phyloP scores from a whole-genome alignment of 2,888 invertebrate genomes.

The Aproaerema taeniolella region DNA sequence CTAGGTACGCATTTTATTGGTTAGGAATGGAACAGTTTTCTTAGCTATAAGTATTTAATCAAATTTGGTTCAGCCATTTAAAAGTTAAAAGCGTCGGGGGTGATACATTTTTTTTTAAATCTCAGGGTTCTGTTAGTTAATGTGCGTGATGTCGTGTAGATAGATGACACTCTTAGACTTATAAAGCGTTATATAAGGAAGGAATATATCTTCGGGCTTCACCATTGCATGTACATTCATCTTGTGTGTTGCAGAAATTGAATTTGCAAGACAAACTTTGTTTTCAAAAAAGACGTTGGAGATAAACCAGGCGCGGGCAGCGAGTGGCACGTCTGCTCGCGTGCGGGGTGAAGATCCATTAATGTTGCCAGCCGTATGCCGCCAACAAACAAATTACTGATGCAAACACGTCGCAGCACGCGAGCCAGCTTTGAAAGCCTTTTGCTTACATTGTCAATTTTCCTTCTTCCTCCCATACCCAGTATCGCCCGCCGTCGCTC shows the following conservation, averaged over 20 bases:
- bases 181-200: too few species aligned
- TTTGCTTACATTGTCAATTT: constrained; percentile 71
- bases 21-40: too few species aligned
- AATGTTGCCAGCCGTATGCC: constrained; percentile 68
- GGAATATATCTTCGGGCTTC: too few species aligned
- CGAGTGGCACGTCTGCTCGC: constrained; percentile 52
- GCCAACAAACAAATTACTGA: constrained; percentile 75
- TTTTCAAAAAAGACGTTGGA: constrained; percentile 35
- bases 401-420: constrained; percentile 75
- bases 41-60: too few species aligned
- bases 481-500: constrained; percentile 38
- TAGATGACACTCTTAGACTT: too few species aligned
- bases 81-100: too few species aligned
- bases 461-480: constrained; percentile 33
- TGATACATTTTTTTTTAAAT: too few species aligned
- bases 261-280: constrained; percentile 19
- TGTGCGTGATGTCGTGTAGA: too few species aligned
- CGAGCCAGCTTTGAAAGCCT: constrained; percentile 66
- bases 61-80: too few species aligned
- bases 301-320: constrained; percentile 29
- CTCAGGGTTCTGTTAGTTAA: too few species aligned
- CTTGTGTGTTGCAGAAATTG: constrained; percentile 4
- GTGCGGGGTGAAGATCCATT: constrained; percentile 65
- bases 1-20: too few species aligned
- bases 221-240: constrained; percentile 1